Conservation (phyloP, 23 tunicate genomes). For the Halocynthia roretzi region DNA sequence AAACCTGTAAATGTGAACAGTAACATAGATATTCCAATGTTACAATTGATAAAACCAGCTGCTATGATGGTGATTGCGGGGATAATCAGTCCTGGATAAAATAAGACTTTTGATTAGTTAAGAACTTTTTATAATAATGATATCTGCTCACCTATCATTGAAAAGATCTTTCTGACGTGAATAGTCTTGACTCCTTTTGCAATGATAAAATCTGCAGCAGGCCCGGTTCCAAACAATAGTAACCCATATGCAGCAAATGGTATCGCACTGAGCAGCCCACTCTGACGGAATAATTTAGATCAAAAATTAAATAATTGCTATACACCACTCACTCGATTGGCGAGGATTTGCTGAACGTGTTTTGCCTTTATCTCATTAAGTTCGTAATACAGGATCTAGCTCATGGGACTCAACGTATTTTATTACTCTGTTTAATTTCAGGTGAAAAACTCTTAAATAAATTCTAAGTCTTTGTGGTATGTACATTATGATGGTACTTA, state of each 20-base stretch:
- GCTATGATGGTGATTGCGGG: background rate
- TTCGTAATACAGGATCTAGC: too few relatives aligned
- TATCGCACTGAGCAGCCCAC: constrained; percentile 13
- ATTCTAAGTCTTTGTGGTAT: too few relatives aligned
- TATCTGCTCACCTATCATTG: constrained; percentile 2
- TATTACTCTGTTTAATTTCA: too few relatives aligned
- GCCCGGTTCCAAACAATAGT: background rate
- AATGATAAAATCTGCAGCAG: constrained; percentile 15
- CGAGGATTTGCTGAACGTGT: too few relatives aligned
- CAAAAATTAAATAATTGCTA: too few relatives aligned
- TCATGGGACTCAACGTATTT: too few relatives aligned
- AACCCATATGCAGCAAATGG: background rate
- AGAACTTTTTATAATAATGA: too few relatives aligned
- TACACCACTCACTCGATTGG: too few relatives aligned
- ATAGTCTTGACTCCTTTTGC: background rate
- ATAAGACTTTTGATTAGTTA: too few relatives aligned
- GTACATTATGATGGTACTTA: too few relatives aligned
- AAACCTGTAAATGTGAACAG: background rate
- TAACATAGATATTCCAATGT: background rate
- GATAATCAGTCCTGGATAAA: background rate
- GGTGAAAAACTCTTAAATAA: too few relatives aligned
- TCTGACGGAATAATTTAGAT: background rate
- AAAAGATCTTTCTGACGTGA: constrained; percentile 5
- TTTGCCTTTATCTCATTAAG: too few relatives aligned
- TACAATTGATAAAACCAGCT: background rate